Evolutionary conservation across 2,113 vertebrate genomes (phyloP), one percentile per base, ranked within the genome.

Genomic region (Peromyscus maniculatus): DNA sequence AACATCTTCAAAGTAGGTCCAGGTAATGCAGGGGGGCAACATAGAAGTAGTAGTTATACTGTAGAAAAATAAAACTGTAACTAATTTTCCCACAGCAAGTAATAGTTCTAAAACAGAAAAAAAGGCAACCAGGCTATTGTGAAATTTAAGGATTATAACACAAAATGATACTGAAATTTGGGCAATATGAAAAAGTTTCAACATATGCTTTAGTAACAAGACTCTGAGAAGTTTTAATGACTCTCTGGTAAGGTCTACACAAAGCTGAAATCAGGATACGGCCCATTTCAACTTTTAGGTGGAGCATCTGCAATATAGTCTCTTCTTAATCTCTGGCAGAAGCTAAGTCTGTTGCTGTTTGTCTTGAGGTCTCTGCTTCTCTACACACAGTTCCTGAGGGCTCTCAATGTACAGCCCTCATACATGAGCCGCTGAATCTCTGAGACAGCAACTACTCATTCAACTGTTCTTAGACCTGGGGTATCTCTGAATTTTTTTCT

Each of bases 301-400:
- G 33, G 31, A 89, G 24, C 13, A 13, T 3, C 22, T 62, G 28
- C 11, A 9, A 7, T 52, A 33, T 11, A 43, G 17, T 84, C 22
- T 9, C 57, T 83, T 62, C 4, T 6, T 59, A 71, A 6, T 62
- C 4, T 2, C 24, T 19, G n/a, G 4, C 21, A 91, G 31, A 71
- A 5, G 19, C n/a, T 2, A 49, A 2, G 4, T 49, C 46, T 28
- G 0, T n/a, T 10, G 16, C 16, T 39, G 2, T 22, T 9, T 12
- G 31, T 1, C 33, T 64, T 43, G 52, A 62, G 5, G 66, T 13
- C 3, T 31, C 0, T 57, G 36, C 31, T 55, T 49, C 36, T 64
- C 9, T 80, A 24, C 28, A 82, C 31, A 12, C 66, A 4, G 0
- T 82, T 62, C 0, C 3, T 49, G 33, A 39, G 28, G 36, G 3